A percentile compares a stretch with the other conserved stretches of the same genome.
Evolutionary conservation across 2,888 invertebrate genomes (phyloP).

Genomic region (Perdita meconis): DNA sequence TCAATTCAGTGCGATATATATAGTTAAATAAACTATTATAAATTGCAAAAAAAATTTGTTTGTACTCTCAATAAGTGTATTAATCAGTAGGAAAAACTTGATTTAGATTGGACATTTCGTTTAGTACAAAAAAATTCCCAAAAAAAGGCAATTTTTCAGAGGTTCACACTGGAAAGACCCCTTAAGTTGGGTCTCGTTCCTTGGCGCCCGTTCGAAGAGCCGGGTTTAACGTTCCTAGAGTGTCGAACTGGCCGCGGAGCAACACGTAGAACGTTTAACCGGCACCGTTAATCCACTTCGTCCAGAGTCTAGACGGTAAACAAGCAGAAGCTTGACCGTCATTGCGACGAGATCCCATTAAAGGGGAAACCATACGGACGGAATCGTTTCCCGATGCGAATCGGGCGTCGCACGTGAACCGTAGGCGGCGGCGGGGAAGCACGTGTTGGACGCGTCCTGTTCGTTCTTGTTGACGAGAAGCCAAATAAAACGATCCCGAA

Average conservation of each 20-base stretch:
- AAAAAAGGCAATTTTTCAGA: too few relatives aligned
- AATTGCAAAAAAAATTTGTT: too few relatives aligned
- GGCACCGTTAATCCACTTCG: constrained; percentile 57
- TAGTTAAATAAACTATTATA: too few relatives aligned
- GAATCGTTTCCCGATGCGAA: constrained; percentile 34
- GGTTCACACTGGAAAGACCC: too few relatives aligned
- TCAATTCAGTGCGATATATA: too few relatives aligned
- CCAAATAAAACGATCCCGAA: constrained; percentile 26
- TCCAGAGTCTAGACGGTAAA: constrained; percentile 62
- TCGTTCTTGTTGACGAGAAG: constrained; percentile 25
- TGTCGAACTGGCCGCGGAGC: constrained; percentile 39
- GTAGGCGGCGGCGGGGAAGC: background rate
- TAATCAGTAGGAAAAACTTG: too few relatives aligned
- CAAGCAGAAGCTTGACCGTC: constrained; percentile 52
- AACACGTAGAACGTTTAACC: constrained; percentile 68
- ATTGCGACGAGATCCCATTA: constrained; percentile 62
- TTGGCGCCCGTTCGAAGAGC: background rate
- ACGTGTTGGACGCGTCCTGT: constrained; percentile 12
- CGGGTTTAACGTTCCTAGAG: background rate
- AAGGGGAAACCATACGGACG: constrained; percentile 59
- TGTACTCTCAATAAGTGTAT: too few relatives aligned
- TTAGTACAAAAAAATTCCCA: too few relatives aligned
- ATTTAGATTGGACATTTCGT: too few relatives aligned
- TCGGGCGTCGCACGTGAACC: background rate
- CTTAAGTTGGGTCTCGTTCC: too few relatives aligned